A percentile compares a stretch with the other conserved stretches of the same genome.
Evolutionary conservation across 2,797 vertebrate genomes (phyloP).

Genomic region (Coilia nasus): DNA sequence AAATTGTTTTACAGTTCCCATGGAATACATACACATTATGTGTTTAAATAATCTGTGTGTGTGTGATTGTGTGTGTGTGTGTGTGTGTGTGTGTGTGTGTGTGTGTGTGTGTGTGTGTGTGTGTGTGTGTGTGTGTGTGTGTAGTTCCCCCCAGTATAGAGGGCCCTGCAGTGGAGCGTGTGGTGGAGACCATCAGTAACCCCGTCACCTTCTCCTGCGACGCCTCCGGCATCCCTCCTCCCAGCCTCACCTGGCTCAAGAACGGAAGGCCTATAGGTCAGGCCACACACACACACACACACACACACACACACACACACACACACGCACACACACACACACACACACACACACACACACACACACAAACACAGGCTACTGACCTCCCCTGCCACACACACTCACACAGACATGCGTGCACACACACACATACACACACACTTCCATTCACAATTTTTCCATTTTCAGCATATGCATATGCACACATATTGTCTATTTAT

Average conservation of each 20-base stretch:
- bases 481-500: no score
- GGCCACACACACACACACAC: conserved; percentile 14
- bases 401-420: no score
- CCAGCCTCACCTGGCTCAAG: conserved; percentile 86
- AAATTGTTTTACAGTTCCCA: no score
- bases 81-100: neutral
- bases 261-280: conserved; percentile 86
- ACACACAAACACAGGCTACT: no score
- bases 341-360: no score
- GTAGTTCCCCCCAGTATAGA: conserved; percentile 91
- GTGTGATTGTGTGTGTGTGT: neutral
- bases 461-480: neutral
- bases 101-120: neutral
- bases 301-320: neutral
- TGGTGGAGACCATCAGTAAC: conserved; percentile 85
- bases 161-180: conserved; percentile 77
- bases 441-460: neutral
- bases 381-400: no score
- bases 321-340: no score
- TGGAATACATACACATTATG: neutral
- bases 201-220: conserved; percentile 89
- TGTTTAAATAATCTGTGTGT: neutral
- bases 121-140: neutral
- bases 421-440: no score
- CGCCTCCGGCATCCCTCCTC: conserved; percentile 90